Evolutionary conservation across 1,140 invertebrate species (phyloP).

Genomic region (Drosophila kurseongensis): DNA sequence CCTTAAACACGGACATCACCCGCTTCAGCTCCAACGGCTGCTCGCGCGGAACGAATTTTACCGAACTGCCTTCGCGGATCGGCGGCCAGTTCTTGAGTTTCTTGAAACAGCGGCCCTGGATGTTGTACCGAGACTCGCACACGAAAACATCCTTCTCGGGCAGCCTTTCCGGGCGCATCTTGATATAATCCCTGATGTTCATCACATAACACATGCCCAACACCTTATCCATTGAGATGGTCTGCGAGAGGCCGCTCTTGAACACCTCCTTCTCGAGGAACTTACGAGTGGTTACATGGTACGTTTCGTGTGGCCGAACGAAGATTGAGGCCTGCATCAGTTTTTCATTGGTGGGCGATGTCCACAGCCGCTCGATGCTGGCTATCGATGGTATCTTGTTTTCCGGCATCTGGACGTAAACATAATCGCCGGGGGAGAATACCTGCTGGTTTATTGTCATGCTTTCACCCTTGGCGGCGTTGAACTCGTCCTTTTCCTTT

Average conservation of each 20-base stretch:
- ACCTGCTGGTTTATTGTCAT: slow-evolving; percentile 84
- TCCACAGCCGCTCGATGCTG: slow-evolving; percentile 94
- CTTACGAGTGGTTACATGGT: slow-evolving; percentile 96
- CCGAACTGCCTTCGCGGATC: slow-evolving; percentile 85
- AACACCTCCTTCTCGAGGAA: slow-evolving; percentile 98
- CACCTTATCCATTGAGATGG: slow-evolving; percentile 94
- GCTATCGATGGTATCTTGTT: slow-evolving; percentile 91
- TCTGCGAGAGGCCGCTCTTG: slow-evolving; percentile 92
- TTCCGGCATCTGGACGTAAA: slow-evolving; percentile 78
- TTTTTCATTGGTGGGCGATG: slow-evolving; percentile 92
- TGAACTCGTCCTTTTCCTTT: slow-evolving; percentile 74
- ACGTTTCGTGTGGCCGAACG: slow-evolving; percentile 95
- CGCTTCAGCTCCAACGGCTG: slow-evolving; percentile 92
- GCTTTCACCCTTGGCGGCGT: slow-evolving; percentile 72
- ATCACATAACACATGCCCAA: slow-evolving; percentile 97
- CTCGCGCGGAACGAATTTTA: slow-evolving; percentile 89
- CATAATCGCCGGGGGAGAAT: slow-evolving; percentile 80
- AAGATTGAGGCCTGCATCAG: slow-evolving; percentile 95
- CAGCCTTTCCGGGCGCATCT: slow-evolving; percentile 93
- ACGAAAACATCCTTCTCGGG: slow-evolving; percentile 98
- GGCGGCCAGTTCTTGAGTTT: slow-evolving; percentile 97
- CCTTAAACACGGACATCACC: slow-evolving; percentile 96
- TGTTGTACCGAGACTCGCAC: slow-evolving; percentile 97
- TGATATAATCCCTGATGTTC: slow-evolving; percentile 98
- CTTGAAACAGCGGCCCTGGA: slow-evolving; percentile 94